These are phyloP conservation scores for Chymomyza caudatula DNA, from an alignment of 2,888 invertebrate species.

Conservation along the genomic window DNA sequence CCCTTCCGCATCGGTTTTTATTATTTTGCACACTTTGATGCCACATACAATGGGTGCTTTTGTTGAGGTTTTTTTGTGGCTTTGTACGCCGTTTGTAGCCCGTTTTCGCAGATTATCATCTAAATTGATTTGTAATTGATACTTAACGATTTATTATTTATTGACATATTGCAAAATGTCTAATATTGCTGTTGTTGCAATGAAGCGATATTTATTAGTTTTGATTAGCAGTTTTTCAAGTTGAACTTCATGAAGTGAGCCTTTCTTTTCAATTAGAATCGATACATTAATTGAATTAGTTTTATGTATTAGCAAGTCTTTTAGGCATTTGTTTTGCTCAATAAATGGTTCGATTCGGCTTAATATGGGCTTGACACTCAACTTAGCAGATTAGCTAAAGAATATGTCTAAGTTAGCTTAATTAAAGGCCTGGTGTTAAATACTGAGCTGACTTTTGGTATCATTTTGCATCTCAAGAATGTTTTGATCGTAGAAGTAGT, in stretches of 20 bases:
- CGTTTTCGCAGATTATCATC: slow-evolving; percentile 39
- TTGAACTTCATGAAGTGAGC: slow-evolving; percentile 1
- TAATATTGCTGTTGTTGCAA: background rate
- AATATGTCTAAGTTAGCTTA: background rate
- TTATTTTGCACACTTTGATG: slow-evolving; percentile 48
- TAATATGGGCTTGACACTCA: slow-evolving; percentile 12
- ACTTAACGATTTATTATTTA: slow-evolving; percentile 43
- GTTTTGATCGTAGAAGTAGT: too few relatives aligned
- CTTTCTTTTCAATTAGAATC: background rate
- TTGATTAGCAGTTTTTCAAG: slow-evolving; percentile 22
- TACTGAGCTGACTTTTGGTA: background rate
- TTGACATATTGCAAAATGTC: slow-evolving; percentile 33
- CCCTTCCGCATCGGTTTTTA: slow-evolving; percentile 1
- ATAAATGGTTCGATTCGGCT: too few relatives aligned
- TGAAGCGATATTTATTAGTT: slow-evolving; percentile 17
- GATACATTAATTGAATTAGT: background rate
- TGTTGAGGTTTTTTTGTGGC: slow-evolving; percentile 49
- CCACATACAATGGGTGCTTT: slow-evolving; percentile 31
- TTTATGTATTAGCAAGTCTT: slow-evolving; percentile 5
- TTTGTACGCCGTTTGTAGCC: slow-evolving; percentile 14
- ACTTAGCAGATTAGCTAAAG: background rate
- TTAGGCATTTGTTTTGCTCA: background rate
- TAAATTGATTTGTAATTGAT: slow-evolving; percentile 63
- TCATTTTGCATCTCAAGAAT: too few relatives aligned
- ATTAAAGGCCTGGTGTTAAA: background rate